These are phyloP conservation scores for Chanos chanos DNA, from an alignment of 2,797 vertebrate species.

Conservation along the genomic window DNA sequence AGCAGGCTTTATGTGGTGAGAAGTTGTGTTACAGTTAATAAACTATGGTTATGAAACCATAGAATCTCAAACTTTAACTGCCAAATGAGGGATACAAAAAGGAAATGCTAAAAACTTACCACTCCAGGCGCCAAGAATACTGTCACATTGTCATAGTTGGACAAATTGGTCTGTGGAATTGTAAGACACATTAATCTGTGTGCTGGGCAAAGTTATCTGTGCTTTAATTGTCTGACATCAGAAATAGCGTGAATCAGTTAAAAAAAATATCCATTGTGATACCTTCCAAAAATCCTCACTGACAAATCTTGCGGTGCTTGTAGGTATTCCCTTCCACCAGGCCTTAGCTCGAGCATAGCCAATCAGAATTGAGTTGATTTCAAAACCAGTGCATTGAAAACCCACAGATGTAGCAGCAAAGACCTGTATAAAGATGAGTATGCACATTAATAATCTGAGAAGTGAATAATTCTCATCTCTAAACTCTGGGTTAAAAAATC, in stretches of 20 bases:
- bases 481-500: no score
- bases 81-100: not conserved
- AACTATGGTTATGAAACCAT: no score
- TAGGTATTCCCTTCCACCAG: slow-evolving; percentile 57
- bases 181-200: slow-evolving; percentile 25
- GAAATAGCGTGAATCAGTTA: not conserved
- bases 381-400: slow-evolving; percentile 73
- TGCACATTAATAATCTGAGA: not conserved
- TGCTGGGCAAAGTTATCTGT: no score
- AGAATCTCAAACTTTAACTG: no score
- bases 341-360: slow-evolving; percentile 63
- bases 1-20: no score
- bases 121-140: slow-evolving; percentile 71
- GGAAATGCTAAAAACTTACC: slow-evolving; percentile 54
- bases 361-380: slow-evolving; percentile 72
- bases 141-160: slow-evolving; percentile 70
- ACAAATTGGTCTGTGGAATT: slow-evolving; percentile 65
- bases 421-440: slow-evolving; percentile 54
- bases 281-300: slow-evolving; percentile 76
- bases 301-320: slow-evolving; percentile 59
- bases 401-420: slow-evolving; percentile 67
- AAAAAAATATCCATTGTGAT: not conserved
- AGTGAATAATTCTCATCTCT: no score
- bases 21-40: no score
- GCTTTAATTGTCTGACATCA: not conserved